Conservation (phyloP, 2,113 vertebrate genomes). For the Gobiocypris rarus region DNA sequence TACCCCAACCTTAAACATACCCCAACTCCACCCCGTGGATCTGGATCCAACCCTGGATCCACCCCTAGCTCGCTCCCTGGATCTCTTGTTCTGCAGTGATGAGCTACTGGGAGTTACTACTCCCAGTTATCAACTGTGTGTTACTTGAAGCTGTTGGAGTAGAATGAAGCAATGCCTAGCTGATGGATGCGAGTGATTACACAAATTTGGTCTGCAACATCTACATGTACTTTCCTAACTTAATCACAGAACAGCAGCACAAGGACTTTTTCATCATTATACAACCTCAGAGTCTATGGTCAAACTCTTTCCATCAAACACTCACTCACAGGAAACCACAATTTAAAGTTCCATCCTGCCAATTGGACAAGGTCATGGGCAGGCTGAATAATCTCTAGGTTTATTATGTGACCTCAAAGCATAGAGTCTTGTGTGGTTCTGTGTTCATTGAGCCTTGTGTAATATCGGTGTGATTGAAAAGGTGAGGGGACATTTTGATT, state of each 20-base stretch:
- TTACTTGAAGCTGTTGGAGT: background rate
- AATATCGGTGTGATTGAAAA: slow-evolving; percentile 19
- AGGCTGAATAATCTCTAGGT: slow-evolving; percentile 21
- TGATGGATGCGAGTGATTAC: background rate
- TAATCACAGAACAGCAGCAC: background rate
- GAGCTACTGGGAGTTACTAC: too few species aligned
- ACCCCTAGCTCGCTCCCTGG: too few species aligned
- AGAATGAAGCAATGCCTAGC: background rate
- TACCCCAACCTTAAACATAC: too few species aligned
- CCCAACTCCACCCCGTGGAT: too few species aligned
- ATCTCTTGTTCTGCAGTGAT: too few species aligned
- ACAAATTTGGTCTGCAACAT: background rate
- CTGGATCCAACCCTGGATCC: too few species aligned
- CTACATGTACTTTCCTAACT: background rate
- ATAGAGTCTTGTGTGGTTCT: slow-evolving; percentile 22
- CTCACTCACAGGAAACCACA: slow-evolving; percentile 5
- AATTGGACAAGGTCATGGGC: slow-evolving; percentile 4
- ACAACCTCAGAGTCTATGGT: background rate
- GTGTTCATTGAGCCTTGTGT: slow-evolving; percentile 9
- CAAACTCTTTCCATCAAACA: slow-evolving; percentile 35
- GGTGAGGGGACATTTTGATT: slow-evolving; percentile 35
- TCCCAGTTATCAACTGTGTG: too few species aligned
- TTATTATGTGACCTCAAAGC: slow-evolving; percentile 39
- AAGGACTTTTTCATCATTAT: background rate
- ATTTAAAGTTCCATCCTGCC: slow-evolving; percentile 18